Evolutionary conservation across 2,797 vertebrate genomes (phyloP), one percentile per base, ranked within the genome.

Genomic region (Eutrigla gurnardus): DNA sequence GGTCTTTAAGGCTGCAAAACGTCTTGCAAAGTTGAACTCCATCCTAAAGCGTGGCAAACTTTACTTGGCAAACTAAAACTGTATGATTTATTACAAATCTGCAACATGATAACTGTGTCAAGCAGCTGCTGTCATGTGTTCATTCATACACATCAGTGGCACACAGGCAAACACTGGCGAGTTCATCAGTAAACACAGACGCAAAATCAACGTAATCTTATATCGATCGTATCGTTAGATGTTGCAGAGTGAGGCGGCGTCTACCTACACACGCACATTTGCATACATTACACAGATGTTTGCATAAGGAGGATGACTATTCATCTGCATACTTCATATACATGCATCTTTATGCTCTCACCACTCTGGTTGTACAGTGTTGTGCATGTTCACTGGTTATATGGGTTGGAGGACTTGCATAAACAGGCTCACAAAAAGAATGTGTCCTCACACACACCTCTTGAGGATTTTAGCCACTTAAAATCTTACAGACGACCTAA

Each of bases 281-380:
- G 73, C 75, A 84, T 87, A 62, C 11, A 78, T 86, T 78, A 78
- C 81, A 74, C 76, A 89, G 54, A 79, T 75, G 55, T 85, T 89
- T 70, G 50, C 65, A 79, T 82, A 60, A 52, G 75, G 43, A 55
- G 65, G 15, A 75, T 77, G 70, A 87, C 79, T 74, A 86, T 25
- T 40, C 72, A 69, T 82, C 4, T 25, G 25, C 57, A 73, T 43
- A 18, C 15, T 8, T 49, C 33, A 52, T 46, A 39, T 47, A 58
- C 42, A 79, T 47, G 52, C 32, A 68, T 53, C 47, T 36, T 49
- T 33, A 65, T 55, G 57, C 60, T 79, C 37, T 52, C 61, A 52
- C 71, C 39, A 55, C 36, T 42, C 3, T 18, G 10, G 75, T 64
- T 15, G 25, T 33, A 46, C 25, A 64, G 45, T 7, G 11, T 5